Evolutionary conservation across 2,888 invertebrate species (phyloP).

Genomic region (Leptopilina drosophilae): DNA sequence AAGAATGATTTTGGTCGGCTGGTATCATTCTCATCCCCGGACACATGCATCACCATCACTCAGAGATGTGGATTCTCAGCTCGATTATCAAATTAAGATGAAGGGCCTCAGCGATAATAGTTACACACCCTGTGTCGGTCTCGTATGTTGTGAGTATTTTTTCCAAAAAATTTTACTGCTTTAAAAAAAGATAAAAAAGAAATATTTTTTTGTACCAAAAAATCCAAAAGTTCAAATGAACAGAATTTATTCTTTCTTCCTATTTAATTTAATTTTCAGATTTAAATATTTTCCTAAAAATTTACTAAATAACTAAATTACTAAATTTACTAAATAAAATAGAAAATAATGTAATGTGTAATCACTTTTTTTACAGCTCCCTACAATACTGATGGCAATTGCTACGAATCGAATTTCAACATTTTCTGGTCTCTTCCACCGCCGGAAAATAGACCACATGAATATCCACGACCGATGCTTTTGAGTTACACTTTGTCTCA

Average conservation of each 20-base stretch:
- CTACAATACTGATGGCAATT: constrained; percentile 88
- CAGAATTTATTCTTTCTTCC: too few relatives aligned
- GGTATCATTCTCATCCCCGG: constrained; percentile 97
- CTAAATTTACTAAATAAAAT: too few relatives aligned
- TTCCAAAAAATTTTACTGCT: neutral
- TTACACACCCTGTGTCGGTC: constrained; percentile 95
- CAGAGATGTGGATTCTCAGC: constrained; percentile 93
- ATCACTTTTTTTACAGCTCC: constrained; percentile 81
- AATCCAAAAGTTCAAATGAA: too few relatives aligned
- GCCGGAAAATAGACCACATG: constrained; percentile 92
- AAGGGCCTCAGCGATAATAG: constrained; percentile 93
- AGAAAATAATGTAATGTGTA: too few relatives aligned
- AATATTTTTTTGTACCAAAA: too few relatives aligned
- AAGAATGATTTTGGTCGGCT: constrained; percentile 90
- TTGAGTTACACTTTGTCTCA: constrained; percentile 91
- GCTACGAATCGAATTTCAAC: constrained; percentile 89
- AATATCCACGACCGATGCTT: constrained; percentile 94
- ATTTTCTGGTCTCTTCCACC: constrained; percentile 98
- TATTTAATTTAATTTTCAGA: too few relatives aligned
- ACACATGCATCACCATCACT: constrained; percentile 92
- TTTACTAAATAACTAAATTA: too few relatives aligned
- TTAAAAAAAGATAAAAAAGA: too few relatives aligned
- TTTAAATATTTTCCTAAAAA: too few relatives aligned
- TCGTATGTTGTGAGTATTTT: constrained; percentile 90
- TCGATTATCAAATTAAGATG: constrained; percentile 97